These are phyloP conservation scores for Dasyprocta punctata DNA, from an alignment of 2,113 vertebrate genomes.

Conservation along the genomic window DNA sequence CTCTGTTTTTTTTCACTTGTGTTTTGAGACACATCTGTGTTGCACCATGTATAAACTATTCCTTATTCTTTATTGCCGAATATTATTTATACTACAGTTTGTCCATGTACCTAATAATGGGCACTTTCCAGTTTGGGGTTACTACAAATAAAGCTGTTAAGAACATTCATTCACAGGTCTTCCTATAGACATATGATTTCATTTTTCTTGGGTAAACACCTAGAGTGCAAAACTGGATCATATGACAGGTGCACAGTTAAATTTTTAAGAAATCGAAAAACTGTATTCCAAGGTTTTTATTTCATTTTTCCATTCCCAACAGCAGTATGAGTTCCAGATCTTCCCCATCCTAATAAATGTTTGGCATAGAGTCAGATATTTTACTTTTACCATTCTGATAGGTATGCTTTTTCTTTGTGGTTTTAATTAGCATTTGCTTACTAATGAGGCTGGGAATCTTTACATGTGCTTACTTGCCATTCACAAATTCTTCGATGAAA, in stretches of 20 bases:
- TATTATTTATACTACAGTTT: neutral
- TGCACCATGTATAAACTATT: neutral
- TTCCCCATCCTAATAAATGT: neutral
- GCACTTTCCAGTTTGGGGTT: constrained; percentile 40
- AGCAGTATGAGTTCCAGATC: neutral
- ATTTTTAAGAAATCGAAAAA: constrained; percentile 41
- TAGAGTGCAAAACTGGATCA: neutral
- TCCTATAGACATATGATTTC: neutral
- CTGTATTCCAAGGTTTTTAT: neutral
- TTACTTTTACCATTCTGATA: neutral
- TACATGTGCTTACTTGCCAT: constrained; percentile 16
- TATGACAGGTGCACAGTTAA: neutral
- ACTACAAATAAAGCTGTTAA: constrained; percentile 12
- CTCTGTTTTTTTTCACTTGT: neutral
- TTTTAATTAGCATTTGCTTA: constrained; percentile 46
- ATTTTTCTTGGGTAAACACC: neutral
- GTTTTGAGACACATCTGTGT: neutral
- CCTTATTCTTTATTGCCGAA: constrained; percentile 15
- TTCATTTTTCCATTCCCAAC: neutral
- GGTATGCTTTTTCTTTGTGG: neutral
- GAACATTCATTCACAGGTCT: neutral
- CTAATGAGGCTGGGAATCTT: neutral
- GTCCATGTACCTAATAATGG: constrained; percentile 34
- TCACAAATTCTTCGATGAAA: neutral
- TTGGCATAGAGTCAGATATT: neutral